Evolutionary conservation across 2,797 vertebrate genomes (phyloP), one percentile per base, ranked within the genome.

Genomic region (Rhinichthys osculus): DNA sequence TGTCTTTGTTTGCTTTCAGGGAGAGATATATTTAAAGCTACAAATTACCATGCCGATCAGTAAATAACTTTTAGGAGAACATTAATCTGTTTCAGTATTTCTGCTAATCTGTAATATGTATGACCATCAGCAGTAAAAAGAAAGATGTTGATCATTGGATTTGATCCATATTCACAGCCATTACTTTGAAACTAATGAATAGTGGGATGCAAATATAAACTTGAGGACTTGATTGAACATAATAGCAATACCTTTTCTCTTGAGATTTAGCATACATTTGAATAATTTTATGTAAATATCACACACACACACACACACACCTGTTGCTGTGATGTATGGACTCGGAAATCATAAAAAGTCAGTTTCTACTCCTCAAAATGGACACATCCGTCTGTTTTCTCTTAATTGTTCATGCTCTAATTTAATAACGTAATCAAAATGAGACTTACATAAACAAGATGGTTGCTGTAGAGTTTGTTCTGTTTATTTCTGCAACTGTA

Each of bases 21-120:
- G 82, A 90, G 89, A 81, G 87, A 92, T 85, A 57, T 86, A 87
- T 92, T 93, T 92, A 91, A 89, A 84, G 90, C 90, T 91, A 89
- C 90, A 90, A 93, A 93, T 93, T 88, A 92, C 87, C 59, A 86
- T 50, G 85, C 1, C 4, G 9, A 59, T 27, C 57, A 30, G 86
- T 84, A 85, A 90, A 91, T 94, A 90, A 88, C 93, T 93, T 93
- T 88, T 35, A 40, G 52, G 35, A 42, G 27, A 72, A 62, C 47
- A 38, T 66, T 27, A 1, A 35, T 4, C 33, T 16, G 7, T 50
- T 81, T 62, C 7, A 70, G 50, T 71, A 42, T 59, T 57, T 59
- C 10, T 40, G 21, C 17, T 42, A n/a, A 30, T 72, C 69, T 82
- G 14, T 11, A 16, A 74, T 52, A 33, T 74, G 30, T 33, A 21